Base-by-base conservation (phyloP, 2,888 invertebrate genomes). In the Drosophila lacicola region DNA sequence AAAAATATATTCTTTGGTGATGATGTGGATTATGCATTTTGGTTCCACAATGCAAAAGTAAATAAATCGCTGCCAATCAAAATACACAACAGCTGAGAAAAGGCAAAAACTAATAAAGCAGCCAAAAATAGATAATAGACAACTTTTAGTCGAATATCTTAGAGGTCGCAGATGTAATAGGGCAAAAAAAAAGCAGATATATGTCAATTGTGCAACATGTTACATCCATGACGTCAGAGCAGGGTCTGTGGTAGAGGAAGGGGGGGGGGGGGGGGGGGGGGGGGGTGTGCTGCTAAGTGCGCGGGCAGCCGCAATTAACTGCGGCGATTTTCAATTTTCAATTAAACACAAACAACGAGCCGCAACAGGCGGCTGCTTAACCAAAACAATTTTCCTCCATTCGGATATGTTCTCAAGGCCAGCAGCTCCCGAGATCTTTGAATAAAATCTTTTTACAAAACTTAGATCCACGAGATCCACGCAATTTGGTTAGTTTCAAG, bases 191-290 rank as follows among this genome's bases (percentile, higher is more conserved):
- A 29, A 8, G 8, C 29, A 29, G 29, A 29, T 29, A 2, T 8
- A 29, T 29, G 29, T 0, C 65, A 80, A 81, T 80, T 85, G 72
- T 72, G 76, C 56, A 84, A 84, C 82, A 69, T 67, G 68, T 70
- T 78, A 78, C 82, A 73, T 60, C 58, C 46, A 44, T 70, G 63
- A 73, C 58, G 65, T 73, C 65, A 78, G 44, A 36, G 34, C 14
- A 10, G 3, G 34, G 13, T 8, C 42, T 36, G 13, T 14, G 6
- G 2, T 5, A 9, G 11, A 29, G 17, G 25, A 8, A 10, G 6
- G 3, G 34, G 13, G 37, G 10, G 3, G 19, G 13, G 47, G 19
- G 17, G 17, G 2, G 17, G 17, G 1, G 17, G 17, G 17, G 2
- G 17, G 17, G 1, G 17, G 17, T 17, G 17, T 17, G 17, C 21